Percentiles rank a stretch among this genome's conserved stretches.
phyloP scores from a whole-genome alignment of 2,888 invertebrate species.

The Protophormia terraenovae region DNA sequence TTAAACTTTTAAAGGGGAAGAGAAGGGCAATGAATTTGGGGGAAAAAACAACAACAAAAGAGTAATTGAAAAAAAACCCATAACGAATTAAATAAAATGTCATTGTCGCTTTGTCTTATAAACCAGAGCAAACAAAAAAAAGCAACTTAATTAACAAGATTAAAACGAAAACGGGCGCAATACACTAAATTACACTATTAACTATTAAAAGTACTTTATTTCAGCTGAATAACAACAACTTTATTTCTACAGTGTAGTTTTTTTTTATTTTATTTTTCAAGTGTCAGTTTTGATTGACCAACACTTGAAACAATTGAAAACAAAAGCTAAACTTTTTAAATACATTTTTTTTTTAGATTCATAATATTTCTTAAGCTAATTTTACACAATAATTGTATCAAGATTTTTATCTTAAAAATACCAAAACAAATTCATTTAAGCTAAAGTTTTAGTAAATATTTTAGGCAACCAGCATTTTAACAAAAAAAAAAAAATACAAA shows the following conservation, averaged over 20 bases:
- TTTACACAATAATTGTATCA: constrained; percentile 35
- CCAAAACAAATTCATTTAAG: constrained; percentile 4
- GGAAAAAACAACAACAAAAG: neutral
- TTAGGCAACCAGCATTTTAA: neutral
- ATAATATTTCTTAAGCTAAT: constrained; percentile 34
- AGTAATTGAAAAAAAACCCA: neutral
- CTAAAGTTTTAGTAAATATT: neutral
- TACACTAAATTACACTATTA: neutral
- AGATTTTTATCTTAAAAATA: constrained; percentile 34
- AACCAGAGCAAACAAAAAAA: constrained; percentile 20
- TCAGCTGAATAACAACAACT: too few relatives aligned
- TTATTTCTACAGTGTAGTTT: neutral
- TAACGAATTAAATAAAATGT: constrained; percentile 33
- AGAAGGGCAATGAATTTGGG: neutral
- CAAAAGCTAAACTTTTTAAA: neutral
- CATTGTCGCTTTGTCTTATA: constrained; percentile 36
- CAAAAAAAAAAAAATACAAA: neutral
- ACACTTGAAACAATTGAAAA: neutral
- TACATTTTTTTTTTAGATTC: neutral
- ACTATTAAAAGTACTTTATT: neutral
- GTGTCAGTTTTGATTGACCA: constrained; percentile 17
- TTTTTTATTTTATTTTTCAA: neutral
- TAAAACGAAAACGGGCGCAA: neutral
- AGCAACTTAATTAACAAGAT: constrained; percentile 32
- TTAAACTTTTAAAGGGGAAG: neutral